Percentiles rank a stretch among this genome's conserved stretches.
phyloP scores from a whole-genome alignment of 1,140 invertebrate species.

The Bacillus rossius region DNA sequence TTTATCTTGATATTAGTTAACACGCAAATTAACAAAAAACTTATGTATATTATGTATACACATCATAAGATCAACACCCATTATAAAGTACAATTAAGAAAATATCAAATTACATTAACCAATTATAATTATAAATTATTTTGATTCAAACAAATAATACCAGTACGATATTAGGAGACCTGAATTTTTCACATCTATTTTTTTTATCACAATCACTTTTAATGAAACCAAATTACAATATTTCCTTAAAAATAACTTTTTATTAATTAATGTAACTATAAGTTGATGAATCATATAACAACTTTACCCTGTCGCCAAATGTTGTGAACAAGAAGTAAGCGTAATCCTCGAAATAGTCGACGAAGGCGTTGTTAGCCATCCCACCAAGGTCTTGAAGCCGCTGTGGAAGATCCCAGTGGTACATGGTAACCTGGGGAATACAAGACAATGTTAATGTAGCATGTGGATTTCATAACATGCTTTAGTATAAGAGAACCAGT shows the following conservation, averaged over 20 bases:
- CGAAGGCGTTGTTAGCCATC: slow-evolving; percentile 51
- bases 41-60: no score
- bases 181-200: neutral
- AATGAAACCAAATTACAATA: neutral
- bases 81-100: no score
- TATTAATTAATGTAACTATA: neutral
- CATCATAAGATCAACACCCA: no score
- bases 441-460: no score
- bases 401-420: slow-evolving; percentile 36
- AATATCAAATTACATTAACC: no score
- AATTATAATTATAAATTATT: no score
- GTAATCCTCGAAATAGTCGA: slow-evolving; percentile 52
- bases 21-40: no score
- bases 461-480: no score
- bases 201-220: neutral
- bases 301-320: slow-evolving; percentile 48
- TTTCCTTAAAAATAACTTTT: neutral
- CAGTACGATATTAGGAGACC: neutral
- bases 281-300: neutral
- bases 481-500: no score
- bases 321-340: slow-evolving; percentile 49
- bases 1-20: no score
- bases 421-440: slow-evolving; percentile 28
- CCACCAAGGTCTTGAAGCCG: slow-evolving; percentile 47
- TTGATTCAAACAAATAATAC: no score